phyloP scores from a whole-genome alignment of 2,113 vertebrate genomes.

The Strix aluco region DNA sequence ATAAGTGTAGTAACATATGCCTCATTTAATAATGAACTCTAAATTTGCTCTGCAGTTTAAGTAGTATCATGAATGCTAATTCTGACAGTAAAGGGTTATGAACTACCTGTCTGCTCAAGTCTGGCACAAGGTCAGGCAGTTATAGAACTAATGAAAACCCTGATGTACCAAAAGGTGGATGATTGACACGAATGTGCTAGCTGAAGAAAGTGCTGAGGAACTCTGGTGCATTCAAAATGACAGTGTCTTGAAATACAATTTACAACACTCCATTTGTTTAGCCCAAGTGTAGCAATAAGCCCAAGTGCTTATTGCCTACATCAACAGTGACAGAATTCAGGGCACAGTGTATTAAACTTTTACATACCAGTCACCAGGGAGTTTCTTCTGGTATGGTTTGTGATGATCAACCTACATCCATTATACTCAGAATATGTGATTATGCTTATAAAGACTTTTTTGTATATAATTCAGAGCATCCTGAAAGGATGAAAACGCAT shows the following conservation, averaged over 20 bases:
- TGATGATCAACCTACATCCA: neutral
- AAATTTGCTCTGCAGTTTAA: conserved; percentile 74
- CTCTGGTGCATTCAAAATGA: conserved; percentile 60
- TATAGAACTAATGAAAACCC: conserved; percentile 68
- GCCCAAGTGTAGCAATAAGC: neutral
- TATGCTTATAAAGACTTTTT: neutral
- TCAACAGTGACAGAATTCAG: neutral
- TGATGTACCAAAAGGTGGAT: conserved; percentile 66
- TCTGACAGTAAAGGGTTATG: conserved; percentile 75
- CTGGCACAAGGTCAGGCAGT: conserved; percentile 71
- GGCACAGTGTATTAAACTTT: neutral
- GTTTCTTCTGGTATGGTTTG: neutral
- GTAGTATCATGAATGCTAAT: conserved; percentile 77
- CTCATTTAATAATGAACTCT: conserved; percentile 80
- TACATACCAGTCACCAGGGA: neutral
- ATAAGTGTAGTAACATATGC: conserved; percentile 80
- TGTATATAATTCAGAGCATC: neutral
- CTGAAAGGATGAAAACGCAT: conserved; percentile 41
- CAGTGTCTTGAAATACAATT: conserved; percentile 59
- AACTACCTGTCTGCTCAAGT: conserved; percentile 68
- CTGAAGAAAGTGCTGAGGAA: conserved; percentile 36
- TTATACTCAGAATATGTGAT: neutral
- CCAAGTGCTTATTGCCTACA: neutral
- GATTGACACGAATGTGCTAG: conserved; percentile 55
- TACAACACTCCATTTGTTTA: conserved; percentile 56